A percentile compares a stretch with the other conserved stretches of the same genome.
Conservation (phyloP, 2,113 vertebrate species). For the Mirza zaza region DNA sequence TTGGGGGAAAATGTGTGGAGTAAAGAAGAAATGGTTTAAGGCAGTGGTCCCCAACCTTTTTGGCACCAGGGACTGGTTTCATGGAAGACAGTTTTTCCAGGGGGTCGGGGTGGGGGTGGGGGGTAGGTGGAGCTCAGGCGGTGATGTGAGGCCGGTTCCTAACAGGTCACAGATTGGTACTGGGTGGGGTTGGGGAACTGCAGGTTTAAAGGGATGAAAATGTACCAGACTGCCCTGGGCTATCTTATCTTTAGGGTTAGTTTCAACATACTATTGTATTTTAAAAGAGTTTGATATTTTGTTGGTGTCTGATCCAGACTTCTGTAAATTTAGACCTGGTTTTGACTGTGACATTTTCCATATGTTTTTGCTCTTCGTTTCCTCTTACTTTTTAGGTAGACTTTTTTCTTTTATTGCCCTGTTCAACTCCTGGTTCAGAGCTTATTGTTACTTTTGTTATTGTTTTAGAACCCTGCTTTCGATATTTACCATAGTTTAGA, state of each 20-base stretch:
- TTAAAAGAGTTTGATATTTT: constrained; percentile 2
- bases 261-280: background rate
- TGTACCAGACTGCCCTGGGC: background rate
- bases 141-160: no score
- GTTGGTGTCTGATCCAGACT: background rate
- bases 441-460: background rate
- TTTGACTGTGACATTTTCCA: background rate
- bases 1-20: background rate
- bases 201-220: background rate
- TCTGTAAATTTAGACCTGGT: background rate
- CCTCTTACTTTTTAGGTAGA: background rate
- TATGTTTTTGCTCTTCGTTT: background rate
- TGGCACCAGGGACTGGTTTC: no score
- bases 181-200: no score
- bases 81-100: no score
- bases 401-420: background rate
- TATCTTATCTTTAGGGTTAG: background rate
- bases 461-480: background rate
- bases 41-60: no score
- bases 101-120: no score
- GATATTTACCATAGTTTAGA: background rate
- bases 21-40: background rate
- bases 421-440: background rate
- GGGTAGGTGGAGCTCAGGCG: no score
- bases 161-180: no score